Base-by-base conservation (phyloP, 2,797 vertebrate genomes). In the Emydoidea blandingii region DNA sequence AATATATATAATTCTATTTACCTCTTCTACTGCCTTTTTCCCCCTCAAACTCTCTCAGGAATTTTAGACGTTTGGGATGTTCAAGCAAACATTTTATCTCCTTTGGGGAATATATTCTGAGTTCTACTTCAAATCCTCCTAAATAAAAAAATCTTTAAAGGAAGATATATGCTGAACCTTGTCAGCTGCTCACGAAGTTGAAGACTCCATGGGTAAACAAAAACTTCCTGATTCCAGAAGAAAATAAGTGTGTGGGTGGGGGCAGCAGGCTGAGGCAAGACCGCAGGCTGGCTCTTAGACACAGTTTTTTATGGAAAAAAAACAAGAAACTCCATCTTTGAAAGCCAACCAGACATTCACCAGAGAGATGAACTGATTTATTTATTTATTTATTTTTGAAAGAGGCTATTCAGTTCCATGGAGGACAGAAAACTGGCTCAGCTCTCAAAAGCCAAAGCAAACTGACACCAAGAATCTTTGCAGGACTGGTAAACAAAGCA, bases 301-400 rank as follows among this genome's bases (percentile, higher is more conserved):
- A 23, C 3, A 80, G 0, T 87, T 94, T 80, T 83, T 41, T 81
- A 6, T 37, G 23, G 23, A 79, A 2, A 85, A 47, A 79, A 86
- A 44, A 3, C 14, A 91, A 94, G 76, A 88, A 85, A 92, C 14
- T 49, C 2, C 5, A 12, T n/a, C 41, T 87, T 89, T 85, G 54
- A 96, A 97, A 93, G 76, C 14, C 6, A 95, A 91, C 31, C 4
- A 88, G 81, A 62, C 5, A 68, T 68, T 11, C 53, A 83, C 14
- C 44, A 34, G 84, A 52, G 34, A 93, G 49, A 86, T 53, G 76
- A 91, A 44, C 2, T 88, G 6, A 1, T 82, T 65, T 25, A 23
- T 93, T 93, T 56, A 37, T 86, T 74, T 79, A 23, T 93, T 93
- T 56, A 34, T 87, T 74, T 79, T 12, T 93, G 91, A 68, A 94